These are phyloP conservation scores for Penaeus indicus DNA, from an alignment of 1,140 invertebrate genomes.

Conservation along the genomic window DNA sequence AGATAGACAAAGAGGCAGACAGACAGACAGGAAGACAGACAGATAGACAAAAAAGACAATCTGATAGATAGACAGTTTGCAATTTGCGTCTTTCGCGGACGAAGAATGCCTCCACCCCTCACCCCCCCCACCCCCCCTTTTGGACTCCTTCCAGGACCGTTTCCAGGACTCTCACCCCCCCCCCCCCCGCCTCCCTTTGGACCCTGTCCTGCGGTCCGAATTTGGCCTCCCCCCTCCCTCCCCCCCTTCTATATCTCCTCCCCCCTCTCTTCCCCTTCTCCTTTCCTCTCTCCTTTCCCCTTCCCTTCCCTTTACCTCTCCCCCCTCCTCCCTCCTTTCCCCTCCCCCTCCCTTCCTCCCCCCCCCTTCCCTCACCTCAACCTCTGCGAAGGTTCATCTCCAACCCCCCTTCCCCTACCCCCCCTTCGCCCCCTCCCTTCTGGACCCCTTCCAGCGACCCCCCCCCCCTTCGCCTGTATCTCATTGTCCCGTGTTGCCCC, in stretches of 20 bases:
- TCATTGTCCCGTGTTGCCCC: not conserved
- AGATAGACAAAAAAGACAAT: too few relatives aligned
- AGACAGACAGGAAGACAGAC: too few relatives aligned
- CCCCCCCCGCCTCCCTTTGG: not conserved
- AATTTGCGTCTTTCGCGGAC: too few relatives aligned
- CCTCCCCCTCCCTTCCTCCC: not conserved
- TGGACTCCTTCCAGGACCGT: not conserved
- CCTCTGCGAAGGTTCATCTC: not conserved
- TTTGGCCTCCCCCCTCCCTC: not conserved
- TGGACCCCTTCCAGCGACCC: not conserved
- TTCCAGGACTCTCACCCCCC: not conserved
- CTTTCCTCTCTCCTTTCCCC: not conserved
- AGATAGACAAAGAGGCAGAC: too few relatives aligned
- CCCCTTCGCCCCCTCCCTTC: not conserved
- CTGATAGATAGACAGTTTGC: too few relatives aligned
- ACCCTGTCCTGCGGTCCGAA: not conserved
- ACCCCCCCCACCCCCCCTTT: not conserved
- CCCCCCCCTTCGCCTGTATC: not conserved
- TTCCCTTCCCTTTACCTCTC: not conserved
- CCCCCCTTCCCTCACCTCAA: not conserved
- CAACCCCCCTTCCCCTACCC: not conserved
- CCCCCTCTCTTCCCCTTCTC: not conserved
- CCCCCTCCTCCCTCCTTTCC: not conserved
- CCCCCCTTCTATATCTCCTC: not conserved
- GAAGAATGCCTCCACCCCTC: not conserved